Conservation (phyloP, 2,113 vertebrate genomes). For the Istiophorus platypterus region DNA sequence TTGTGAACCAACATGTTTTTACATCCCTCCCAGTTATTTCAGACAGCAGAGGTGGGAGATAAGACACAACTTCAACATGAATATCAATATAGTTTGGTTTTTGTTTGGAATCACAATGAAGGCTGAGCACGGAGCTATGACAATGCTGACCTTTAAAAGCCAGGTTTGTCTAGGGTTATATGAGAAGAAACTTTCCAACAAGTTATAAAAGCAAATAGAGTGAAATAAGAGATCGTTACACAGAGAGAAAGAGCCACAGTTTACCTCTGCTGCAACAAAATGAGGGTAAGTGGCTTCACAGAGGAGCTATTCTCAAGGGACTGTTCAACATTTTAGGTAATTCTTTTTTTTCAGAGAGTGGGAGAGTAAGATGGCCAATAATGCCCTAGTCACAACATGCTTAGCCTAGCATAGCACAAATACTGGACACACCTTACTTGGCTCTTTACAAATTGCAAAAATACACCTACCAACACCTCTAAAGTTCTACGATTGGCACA, state of each 20-base stretch:
- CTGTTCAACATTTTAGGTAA: neutral
- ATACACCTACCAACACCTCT: no score
- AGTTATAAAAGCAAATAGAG: slow-evolving; percentile 1
- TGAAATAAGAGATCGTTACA: neutral
- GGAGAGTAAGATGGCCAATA: no score
- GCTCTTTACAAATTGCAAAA: no score
- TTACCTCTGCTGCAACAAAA: neutral
- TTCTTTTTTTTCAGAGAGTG: no score
- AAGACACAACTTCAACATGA: slow-evolving; percentile 15
- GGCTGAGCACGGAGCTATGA: slow-evolving; percentile 29
- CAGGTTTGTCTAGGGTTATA: slow-evolving; percentile 10
- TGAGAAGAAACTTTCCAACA: slow-evolving; percentile 3
- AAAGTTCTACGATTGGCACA: no score
- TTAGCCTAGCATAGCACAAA: no score
- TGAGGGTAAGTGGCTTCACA: neutral
- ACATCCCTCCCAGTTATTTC: neutral
- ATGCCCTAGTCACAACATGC: no score
- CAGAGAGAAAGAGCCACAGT: neutral
- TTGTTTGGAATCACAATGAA: slow-evolving; percentile 41
- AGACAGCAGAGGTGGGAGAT: neutral
- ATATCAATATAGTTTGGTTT: slow-evolving; percentile 32
- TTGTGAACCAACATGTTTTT: neutral
- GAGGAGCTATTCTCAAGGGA: neutral
- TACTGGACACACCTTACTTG: no score
- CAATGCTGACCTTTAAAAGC: slow-evolving; percentile 57